These are phyloP conservation scores for Cataglyphis hispanica DNA, from an alignment of 1,140 invertebrate species.

Conservation along the genomic window DNA sequence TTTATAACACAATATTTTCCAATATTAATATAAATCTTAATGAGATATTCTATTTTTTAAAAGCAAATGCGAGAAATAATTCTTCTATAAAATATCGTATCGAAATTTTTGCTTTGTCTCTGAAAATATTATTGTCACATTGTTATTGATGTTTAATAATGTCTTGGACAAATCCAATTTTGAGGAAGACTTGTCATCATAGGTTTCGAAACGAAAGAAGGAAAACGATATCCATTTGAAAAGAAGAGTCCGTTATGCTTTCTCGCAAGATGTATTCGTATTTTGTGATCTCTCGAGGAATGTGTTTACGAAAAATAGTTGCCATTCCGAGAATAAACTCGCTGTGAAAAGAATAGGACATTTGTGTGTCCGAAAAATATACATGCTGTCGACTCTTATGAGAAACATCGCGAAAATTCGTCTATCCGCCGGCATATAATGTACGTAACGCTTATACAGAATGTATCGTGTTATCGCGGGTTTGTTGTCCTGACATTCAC, in stretches of 20 bases:
- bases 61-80: not conserved
- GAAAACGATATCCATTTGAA: conserved; percentile 52
- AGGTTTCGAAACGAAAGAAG: conserved; percentile 16
- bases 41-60: not conserved
- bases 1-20: not conserved
- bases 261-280: conserved; percentile 47
- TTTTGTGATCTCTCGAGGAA: conserved; percentile 30
- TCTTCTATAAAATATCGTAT: not conserved
- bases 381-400: conserved; percentile 1
- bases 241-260: conserved; percentile 21
- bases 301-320: conserved; percentile 60
- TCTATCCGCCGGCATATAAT: not conserved
- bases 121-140: not conserved
- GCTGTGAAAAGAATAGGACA: not conserved
- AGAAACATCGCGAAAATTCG: not conserved
- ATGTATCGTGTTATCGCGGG: not conserved
- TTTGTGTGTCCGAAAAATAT: not conserved
- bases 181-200: not conserved
- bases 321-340: conserved; percentile 34
- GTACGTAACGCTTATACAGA: not conserved
- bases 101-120: not conserved
- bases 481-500: not conserved
- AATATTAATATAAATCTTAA: not conserved
- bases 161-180: conserved; percentile 58
- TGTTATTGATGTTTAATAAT: conserved; percentile 32